These are phyloP conservation scores for Hypothenemus hampei DNA, from an alignment of 1,140 invertebrate genomes.

Conservation along the genomic window DNA sequence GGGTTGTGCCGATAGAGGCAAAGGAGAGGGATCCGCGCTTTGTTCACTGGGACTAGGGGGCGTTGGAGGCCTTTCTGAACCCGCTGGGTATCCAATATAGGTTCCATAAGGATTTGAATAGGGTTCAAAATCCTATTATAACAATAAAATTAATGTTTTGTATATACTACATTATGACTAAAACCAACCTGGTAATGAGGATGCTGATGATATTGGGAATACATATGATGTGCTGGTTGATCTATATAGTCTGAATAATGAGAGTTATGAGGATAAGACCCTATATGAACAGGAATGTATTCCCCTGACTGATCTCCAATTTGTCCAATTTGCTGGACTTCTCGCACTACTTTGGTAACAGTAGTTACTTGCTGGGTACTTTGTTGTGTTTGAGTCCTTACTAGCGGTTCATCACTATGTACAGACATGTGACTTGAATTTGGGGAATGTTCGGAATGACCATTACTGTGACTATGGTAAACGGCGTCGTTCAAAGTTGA, in stretches of 20 bases:
- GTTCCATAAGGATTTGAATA: slow-evolving; percentile 50
- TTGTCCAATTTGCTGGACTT: slow-evolving; percentile 55
- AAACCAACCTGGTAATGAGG: slow-evolving; percentile 46
- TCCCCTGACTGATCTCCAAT: slow-evolving; percentile 53
- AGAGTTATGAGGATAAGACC: slow-evolving; percentile 41
- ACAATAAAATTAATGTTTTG: neutral
- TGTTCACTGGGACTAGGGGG: slow-evolving; percentile 56
- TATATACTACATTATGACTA: neutral
- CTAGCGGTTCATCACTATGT: slow-evolving; percentile 47
- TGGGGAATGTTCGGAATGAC: slow-evolving; percentile 49
- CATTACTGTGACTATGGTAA: slow-evolving; percentile 48
- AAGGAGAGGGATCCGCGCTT: slow-evolving; percentile 56
- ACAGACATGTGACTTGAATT: slow-evolving; percentile 49
- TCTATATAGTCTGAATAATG: slow-evolving; percentile 47
- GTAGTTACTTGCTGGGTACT: slow-evolving; percentile 52
- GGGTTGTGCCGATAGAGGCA: slow-evolving; percentile 46
- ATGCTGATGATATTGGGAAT: slow-evolving; percentile 46
- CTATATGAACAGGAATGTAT: slow-evolving; percentile 45
- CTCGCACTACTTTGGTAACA: slow-evolving; percentile 54
- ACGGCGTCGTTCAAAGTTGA: slow-evolving; percentile 39
- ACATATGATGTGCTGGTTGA: slow-evolving; percentile 46
- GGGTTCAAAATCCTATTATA: slow-evolving; percentile 53
- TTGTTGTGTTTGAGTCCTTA: slow-evolving; percentile 49
- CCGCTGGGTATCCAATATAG: slow-evolving; percentile 46
- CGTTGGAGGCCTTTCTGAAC: slow-evolving; percentile 52